Evolutionary conservation across 1,140 invertebrate genomes (phyloP).

Genomic region (Megathymus violae): DNA sequence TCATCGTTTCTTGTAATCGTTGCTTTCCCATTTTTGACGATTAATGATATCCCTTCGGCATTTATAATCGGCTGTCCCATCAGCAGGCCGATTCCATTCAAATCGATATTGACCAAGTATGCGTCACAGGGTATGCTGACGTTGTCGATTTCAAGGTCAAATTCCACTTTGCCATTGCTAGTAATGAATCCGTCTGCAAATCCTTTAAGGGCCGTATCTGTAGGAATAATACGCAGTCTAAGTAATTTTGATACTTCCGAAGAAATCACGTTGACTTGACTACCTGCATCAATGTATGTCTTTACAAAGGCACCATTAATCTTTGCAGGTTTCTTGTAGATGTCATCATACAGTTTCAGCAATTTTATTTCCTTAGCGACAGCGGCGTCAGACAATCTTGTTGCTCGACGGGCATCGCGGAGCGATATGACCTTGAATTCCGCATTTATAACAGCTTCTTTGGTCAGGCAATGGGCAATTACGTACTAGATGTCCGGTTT

Average conservation of each 20-base stretch:
- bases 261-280: constrained; percentile 35
- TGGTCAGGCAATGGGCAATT: constrained; percentile 38
- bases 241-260: constrained; percentile 5
- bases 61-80: constrained; percentile 36
- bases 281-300: constrained; percentile 29
- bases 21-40: constrained; percentile 12
- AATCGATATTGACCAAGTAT: constrained; percentile 20
- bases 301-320: constrained; percentile 22
- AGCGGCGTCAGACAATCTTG: neutral
- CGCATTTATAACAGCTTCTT: constrained; percentile 45
- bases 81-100: constrained; percentile 38
- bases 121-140: constrained; percentile 7
- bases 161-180: constrained; percentile 10
- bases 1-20: constrained; percentile 6
- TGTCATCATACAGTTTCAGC: constrained; percentile 5
- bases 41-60: constrained; percentile 22
- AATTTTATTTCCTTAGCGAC: constrained; percentile 20
- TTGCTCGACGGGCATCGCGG: constrained; percentile 20
- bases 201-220: constrained; percentile 14
- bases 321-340: constrained; percentile 28
- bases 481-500: constrained; percentile 40
- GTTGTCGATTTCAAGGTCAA: constrained; percentile 21
- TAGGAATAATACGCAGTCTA: neutral
- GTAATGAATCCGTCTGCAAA: constrained; percentile 22
- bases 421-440: constrained; percentile 41